These are phyloP conservation scores for Apis laboriosa DNA, from an alignment of 1,140 invertebrate species.

Conservation along the genomic window DNA sequence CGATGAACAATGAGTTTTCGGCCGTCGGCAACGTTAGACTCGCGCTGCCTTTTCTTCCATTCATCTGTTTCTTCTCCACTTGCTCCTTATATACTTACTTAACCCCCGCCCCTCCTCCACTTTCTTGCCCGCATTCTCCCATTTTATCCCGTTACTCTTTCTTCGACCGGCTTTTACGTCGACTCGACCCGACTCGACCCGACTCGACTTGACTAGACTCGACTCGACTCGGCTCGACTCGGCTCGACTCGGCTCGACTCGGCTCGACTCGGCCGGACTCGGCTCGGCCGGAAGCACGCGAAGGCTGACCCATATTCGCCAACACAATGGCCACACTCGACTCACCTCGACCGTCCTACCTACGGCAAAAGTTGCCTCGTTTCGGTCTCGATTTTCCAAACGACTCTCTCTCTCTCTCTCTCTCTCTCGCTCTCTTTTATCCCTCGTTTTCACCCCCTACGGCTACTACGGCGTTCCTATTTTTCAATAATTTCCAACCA, in stretches of 20 bases:
- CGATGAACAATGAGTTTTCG: slow-evolving; percentile 34
- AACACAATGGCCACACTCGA: slow-evolving; percentile 61
- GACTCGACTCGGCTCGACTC: background rate
- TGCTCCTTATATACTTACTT: background rate
- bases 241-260: background rate
- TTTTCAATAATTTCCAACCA: slow-evolving; percentile 46
- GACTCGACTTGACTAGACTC: too few species aligned
- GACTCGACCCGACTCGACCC: background rate
- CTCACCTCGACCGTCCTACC: slow-evolving; percentile 41
- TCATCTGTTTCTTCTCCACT: slow-evolving; percentile 2
- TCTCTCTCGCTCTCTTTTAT: background rate
- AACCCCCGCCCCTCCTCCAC: background rate
- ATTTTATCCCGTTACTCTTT: slow-evolving; percentile 29
- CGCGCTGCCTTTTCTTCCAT: background rate
- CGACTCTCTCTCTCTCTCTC: slow-evolving; percentile 33
- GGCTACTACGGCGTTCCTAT: background rate
- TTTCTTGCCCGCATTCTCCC: background rate
- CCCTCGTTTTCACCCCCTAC: background rate
- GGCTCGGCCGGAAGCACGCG: slow-evolving; percentile 50
- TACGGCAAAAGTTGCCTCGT: slow-evolving; percentile 49
- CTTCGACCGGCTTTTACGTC: slow-evolving; percentile 23
- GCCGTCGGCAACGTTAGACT: slow-evolving; percentile 20
- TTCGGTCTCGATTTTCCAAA: slow-evolving; percentile 46
- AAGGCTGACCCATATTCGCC: slow-evolving; percentile 55
- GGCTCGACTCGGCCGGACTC: slow-evolving; percentile 34